Evolutionary conservation across 2,888 invertebrate genomes (phyloP), one percentile per base, ranked within the genome.

Genomic region (Ellobium chinense): DNA sequence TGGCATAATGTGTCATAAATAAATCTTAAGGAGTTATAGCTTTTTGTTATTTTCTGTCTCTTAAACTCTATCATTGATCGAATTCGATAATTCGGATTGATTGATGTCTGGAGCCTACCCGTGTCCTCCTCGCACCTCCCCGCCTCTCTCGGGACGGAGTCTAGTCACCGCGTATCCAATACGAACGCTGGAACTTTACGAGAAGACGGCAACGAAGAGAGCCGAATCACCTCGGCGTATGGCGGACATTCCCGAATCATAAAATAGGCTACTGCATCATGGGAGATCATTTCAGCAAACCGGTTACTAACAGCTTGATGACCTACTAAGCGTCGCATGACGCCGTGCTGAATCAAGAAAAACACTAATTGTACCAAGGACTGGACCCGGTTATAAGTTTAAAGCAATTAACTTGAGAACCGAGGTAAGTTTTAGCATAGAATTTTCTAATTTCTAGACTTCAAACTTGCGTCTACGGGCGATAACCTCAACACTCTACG

Each of bases 401-500:
- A 24, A 24, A 56, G 24, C 1, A n/a, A 4, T 21, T 56, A 58
- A 56, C 18, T 77, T 5, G 34, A 31, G 9, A 18, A 56, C n/a
- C 36, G 36, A 65, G 78, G 78, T 78, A 72, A 78, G 72, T 78
- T 78, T 54, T 65, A 24, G 14, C 39, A 54, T 63, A 36, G 34
- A 58, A 62, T 62, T 72, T 29, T 0, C n/a, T 24, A 27, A 21
- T 65, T 78, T 54, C 34, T n/a, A 12, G 5, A 24, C 29, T 29
- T 34, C 24, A 65, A 58, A 34, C 18, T 4, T 24, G 27, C 18
- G 72, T 73, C 82, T 83, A 85, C 78, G 85, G 85, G 85, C 85
- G 85, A 85, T 85, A 85, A 85, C 85, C 79, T 78, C 81, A 78
- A 60, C 78, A 37, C 60, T 14, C 58, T 56, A 36, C 21, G 62